A percentile compares a stretch with the other conserved stretches of the same genome.
phyloP scores from a whole-genome alignment of 2,888 invertebrate genomes.

The Thyatira batis region DNA sequence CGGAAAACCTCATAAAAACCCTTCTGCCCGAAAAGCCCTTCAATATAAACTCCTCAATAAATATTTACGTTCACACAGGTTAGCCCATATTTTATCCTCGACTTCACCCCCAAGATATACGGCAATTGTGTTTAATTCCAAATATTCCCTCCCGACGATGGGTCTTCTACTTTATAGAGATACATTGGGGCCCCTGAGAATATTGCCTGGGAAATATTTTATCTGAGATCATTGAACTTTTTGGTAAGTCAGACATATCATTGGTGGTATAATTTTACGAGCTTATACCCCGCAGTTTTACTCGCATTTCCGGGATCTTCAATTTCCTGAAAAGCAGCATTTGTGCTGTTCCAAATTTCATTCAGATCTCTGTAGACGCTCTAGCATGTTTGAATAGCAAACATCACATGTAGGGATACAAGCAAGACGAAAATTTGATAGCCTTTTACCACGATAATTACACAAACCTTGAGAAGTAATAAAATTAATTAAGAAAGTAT shows the following conservation, averaged over 20 bases:
- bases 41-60: slow-evolving; percentile 43
- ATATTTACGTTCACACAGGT: slow-evolving; percentile 42
- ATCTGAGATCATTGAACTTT: slow-evolving; percentile 5
- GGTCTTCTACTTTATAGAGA: slow-evolving; percentile 28
- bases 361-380: too few relatives aligned
- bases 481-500: too few relatives aligned
- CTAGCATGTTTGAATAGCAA: too few relatives aligned
- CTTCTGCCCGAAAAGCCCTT: slow-evolving; percentile 26
- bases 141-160: slow-evolving; percentile 27
- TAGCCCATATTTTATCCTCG: slow-evolving; percentile 31
- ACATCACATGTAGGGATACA: too few relatives aligned
- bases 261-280: too few relatives aligned
- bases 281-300: too few relatives aligned
- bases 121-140: slow-evolving; percentile 45
- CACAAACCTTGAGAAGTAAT: too few relatives aligned
- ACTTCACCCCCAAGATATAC: slow-evolving; percentile 33
- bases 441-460: too few relatives aligned
- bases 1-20: slow-evolving; percentile 26
- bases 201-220: slow-evolving; percentile 12
- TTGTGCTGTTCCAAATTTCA: too few relatives aligned
- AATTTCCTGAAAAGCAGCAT: too few relatives aligned
- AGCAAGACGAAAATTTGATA: too few relatives aligned
- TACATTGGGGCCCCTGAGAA: slow-evolving; percentile 4
- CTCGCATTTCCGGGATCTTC: too few relatives aligned
- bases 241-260: background rate